phyloP scores from a whole-genome alignment of 1,140 invertebrate genomes.

The Diprion similis region DNA sequence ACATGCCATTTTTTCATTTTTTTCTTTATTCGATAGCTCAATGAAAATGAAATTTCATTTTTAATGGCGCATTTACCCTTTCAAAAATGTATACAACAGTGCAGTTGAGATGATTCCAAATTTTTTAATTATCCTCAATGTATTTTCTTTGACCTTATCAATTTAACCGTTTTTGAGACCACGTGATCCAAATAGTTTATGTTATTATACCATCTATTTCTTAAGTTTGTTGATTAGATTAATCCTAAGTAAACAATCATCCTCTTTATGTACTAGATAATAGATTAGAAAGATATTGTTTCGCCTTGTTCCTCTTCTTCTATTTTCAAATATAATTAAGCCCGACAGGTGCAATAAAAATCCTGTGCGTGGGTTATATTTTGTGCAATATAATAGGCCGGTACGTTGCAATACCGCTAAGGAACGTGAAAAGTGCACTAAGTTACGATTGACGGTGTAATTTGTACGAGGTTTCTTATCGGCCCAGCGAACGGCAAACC shows the following conservation, averaged over 20 bases:
- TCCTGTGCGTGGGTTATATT: background rate
- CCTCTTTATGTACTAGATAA: background rate
- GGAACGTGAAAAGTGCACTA: background rate
- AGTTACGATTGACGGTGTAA: background rate
- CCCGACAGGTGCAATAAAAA: slow-evolving; percentile 5
- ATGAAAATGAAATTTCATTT: too few species aligned
- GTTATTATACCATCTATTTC: background rate
- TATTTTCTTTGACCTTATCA: background rate
- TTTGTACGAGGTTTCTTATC: background rate
- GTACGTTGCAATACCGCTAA: slow-evolving; percentile 5
- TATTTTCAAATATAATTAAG: background rate
- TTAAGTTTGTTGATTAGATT: background rate
- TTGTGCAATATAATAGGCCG: background rate
- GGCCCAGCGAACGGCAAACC: background rate
- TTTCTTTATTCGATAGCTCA: too few species aligned
- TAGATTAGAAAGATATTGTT: background rate
- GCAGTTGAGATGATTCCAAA: slow-evolving; percentile 14
- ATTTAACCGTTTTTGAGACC: background rate
- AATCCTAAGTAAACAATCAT: background rate
- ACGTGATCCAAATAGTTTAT: background rate
- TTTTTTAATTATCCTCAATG: background rate
- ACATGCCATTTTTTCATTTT: too few species aligned
- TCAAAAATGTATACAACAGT: background rate
- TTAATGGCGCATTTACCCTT: background rate
- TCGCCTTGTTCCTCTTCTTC: background rate